These are phyloP conservation scores for Hemiprocne comata DNA, from an alignment of 2,113 vertebrate species.

Conservation along the genomic window DNA sequence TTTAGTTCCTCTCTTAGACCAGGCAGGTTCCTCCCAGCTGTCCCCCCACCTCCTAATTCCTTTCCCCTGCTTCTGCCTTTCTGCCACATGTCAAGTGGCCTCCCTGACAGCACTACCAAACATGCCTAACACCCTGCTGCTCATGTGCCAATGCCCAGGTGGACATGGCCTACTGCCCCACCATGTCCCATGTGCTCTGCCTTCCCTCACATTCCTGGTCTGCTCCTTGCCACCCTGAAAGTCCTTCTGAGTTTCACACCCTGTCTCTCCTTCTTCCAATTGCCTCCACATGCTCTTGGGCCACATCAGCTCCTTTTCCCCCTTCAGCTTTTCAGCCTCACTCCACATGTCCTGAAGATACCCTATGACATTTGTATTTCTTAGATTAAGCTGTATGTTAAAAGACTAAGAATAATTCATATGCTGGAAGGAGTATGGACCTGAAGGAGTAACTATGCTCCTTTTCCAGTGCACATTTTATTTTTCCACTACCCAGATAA, in stretches of 20 bases:
- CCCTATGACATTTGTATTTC: not conserved
- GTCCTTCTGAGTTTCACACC: not conserved
- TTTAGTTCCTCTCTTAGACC: not conserved
- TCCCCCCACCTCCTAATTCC: not conserved
- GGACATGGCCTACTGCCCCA: not conserved
- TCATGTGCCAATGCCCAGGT: fast-evolving
- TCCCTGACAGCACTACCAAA: not conserved
- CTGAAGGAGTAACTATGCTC: not conserved
- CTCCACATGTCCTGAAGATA: not conserved
- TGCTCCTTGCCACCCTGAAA: not conserved
- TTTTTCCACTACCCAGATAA: not conserved
- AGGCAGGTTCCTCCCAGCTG: not conserved
- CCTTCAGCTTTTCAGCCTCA: not conserved
- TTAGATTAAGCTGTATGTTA: not conserved
- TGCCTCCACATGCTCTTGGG: not conserved
- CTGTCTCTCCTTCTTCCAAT: not conserved
- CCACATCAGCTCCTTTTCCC: not conserved
- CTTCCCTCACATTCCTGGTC: not conserved
- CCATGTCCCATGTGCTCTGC: fast-evolving
- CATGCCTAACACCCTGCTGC: not conserved
- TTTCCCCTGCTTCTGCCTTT: not conserved
- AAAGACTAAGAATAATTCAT: not conserved
- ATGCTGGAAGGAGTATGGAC: not conserved
- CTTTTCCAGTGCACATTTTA: not conserved
- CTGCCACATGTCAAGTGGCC: not conserved